A percentile compares a stretch with the other conserved stretches of the same genome.
Conservation (phyloP, 2,113 vertebrate genomes). For the Ramphastos sulfuratus region DNA sequence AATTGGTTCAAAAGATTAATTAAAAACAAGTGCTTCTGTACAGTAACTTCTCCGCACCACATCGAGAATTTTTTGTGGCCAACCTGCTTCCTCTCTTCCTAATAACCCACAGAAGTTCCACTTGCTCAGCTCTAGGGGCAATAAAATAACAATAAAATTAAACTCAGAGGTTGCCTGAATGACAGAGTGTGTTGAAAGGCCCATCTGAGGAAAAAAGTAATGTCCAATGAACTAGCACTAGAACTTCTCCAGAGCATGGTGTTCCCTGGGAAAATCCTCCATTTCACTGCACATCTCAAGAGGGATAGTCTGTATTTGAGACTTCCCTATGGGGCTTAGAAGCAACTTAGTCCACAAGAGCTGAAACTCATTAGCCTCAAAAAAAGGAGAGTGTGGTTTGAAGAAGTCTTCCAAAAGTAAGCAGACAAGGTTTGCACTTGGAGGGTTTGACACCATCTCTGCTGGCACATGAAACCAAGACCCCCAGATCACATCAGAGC, state of each 20-base stretch:
- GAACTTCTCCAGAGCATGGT: neutral
- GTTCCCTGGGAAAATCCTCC: neutral
- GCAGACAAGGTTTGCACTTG: neutral
- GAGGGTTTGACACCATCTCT: neutral
- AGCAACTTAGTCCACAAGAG: neutral
- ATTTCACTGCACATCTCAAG: neutral
- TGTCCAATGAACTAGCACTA: neutral
- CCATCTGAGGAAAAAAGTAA: neutral
- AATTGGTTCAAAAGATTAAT: constrained; percentile 48
- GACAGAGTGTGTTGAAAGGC: neutral
- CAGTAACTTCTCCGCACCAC: neutral
- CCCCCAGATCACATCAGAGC: neutral
- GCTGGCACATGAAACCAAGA: no score
- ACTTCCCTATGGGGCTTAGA: neutral
- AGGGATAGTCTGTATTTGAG: neutral
- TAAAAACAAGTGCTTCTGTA: constrained; percentile 18
- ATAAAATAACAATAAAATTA: neutral
- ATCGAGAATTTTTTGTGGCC: neutral
- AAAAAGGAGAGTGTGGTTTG: neutral
- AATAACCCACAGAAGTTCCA: neutral
- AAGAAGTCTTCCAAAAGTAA: neutral
- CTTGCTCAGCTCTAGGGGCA: neutral
- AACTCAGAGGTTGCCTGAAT: neutral
- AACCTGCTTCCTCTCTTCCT: neutral
- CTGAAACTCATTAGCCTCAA: neutral